Conservation (phyloP, 2,113 vertebrate genomes). For the Cryptotis parvus region DNA sequence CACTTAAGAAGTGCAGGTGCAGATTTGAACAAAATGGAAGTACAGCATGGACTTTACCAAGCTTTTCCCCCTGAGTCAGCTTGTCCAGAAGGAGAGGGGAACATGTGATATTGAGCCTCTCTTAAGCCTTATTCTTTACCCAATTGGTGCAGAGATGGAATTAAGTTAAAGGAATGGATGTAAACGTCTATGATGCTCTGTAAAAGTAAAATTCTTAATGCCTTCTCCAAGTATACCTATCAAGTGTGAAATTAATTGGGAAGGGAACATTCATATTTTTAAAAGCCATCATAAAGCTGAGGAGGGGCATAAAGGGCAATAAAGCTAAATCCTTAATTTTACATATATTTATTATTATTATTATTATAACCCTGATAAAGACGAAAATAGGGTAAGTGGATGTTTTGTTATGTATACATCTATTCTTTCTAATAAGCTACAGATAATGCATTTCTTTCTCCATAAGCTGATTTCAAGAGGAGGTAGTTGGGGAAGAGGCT, state of each 20-base stretch:
- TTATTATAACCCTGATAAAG: not conserved
- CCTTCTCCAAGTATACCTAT: not conserved
- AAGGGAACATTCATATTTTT: not conserved
- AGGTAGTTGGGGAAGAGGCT: not conserved
- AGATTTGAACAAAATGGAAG: not conserved
- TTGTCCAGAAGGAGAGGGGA: not conserved
- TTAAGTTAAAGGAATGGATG: not conserved
- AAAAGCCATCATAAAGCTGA: not conserved
- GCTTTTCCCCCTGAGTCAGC: not conserved
- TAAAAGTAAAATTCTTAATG: not conserved
- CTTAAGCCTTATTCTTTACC: not conserved
- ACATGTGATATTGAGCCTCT: not conserved
- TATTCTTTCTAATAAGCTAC: not conserved
- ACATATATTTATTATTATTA: no score
- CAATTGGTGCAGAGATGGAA: constrained; percentile 31
- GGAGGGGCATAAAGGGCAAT: not conserved
- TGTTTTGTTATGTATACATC: not conserved
- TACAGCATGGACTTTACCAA: not conserved
- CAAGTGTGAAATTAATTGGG: not conserved
- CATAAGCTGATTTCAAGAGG: not conserved
- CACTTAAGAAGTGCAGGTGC: not conserved
- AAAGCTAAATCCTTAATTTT: not conserved
- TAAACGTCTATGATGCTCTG: not conserved
- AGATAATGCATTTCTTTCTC: not conserved
- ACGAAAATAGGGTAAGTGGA: not conserved